Percentiles rank a stretch among this genome's conserved stretches.
Conservation (phyloP, 2,797 vertebrate species). For the Vespertilio murinus region DNA sequence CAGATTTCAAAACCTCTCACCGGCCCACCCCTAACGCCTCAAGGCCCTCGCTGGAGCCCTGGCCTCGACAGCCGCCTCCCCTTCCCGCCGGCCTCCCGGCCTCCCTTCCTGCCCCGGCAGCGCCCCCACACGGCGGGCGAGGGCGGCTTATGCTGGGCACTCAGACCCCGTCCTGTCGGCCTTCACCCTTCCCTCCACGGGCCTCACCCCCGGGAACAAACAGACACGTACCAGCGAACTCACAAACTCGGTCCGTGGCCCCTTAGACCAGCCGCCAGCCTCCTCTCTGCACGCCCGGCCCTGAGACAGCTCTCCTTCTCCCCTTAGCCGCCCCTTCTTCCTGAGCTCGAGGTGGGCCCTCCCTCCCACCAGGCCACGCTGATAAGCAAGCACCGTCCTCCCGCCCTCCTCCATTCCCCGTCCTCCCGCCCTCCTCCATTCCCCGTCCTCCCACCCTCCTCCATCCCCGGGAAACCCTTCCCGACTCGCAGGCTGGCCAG, state of each 20-base stretch:
- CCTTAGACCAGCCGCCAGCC: neutral
- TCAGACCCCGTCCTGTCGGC: neutral
- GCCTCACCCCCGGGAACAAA: neutral
- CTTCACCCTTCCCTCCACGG: too few species aligned
- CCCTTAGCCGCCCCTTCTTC: neutral
- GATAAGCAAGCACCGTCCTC: neutral
- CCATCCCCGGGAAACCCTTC: neutral
- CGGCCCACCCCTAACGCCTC: neutral
- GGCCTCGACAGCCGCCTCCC: neutral
- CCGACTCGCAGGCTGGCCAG: neutral
- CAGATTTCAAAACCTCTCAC: neutral
- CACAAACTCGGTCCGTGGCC: neutral
- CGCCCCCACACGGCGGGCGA: neutral
- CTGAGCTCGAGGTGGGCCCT: neutral
- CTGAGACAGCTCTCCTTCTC: neutral
- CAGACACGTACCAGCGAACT: neutral
- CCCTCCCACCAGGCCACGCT: neutral
- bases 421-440: too few species aligned
- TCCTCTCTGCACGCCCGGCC: neutral
- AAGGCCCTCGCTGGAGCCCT: neutral
- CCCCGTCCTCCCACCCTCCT: too few species aligned
- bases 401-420: too few species aligned
- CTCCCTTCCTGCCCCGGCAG: neutral
- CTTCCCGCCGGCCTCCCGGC: neutral
- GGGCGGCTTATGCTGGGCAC: neutral